These are phyloP conservation scores for Caenorhabditis sulstoni DNA, from an alignment of 2,888 invertebrate species.

Conservation along the genomic window DNA sequence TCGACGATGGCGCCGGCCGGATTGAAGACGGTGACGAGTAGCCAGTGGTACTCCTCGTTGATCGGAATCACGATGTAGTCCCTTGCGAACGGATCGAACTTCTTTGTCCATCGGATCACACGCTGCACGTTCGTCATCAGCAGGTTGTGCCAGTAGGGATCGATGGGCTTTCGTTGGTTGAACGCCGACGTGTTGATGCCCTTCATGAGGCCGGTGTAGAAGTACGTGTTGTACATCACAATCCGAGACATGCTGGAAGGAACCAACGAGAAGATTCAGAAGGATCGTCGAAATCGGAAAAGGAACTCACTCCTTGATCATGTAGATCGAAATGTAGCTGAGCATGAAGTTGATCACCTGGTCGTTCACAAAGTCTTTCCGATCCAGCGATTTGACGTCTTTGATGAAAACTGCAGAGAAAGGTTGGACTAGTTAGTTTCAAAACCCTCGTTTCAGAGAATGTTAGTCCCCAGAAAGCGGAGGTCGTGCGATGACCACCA, in stretches of 20 bases:
- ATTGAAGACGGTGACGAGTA: constrained; percentile 93
- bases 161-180: constrained; percentile 10
- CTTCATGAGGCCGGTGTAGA: constrained; percentile 19
- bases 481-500: not conserved
- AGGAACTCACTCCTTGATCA: constrained; percentile 9
- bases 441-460: too few relatives aligned
- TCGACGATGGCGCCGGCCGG: constrained; percentile 87
- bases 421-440: too few relatives aligned
- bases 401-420: constrained; percentile 31
- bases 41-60: constrained; percentile 88
- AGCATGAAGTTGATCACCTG: constrained; percentile 36
- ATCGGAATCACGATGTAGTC: constrained; percentile 97
- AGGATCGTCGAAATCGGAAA: not conserved
- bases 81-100: constrained; percentile 95
- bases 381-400: constrained; percentile 45
- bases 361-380: constrained; percentile 53
- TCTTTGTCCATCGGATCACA: constrained; percentile 96
- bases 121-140: constrained; percentile 81
- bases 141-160: not conserved
- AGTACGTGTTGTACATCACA: constrained; percentile 33
- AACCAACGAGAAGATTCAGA: too few relatives aligned
- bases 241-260: constrained; percentile 20
- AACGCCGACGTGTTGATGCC: constrained; percentile 4
- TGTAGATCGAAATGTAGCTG: constrained; percentile 10
- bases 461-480: too few relatives aligned